Evolutionary conservation across 2,797 vertebrate species (phyloP).

Genomic region (Yasuhikotakia modesta): DNA sequence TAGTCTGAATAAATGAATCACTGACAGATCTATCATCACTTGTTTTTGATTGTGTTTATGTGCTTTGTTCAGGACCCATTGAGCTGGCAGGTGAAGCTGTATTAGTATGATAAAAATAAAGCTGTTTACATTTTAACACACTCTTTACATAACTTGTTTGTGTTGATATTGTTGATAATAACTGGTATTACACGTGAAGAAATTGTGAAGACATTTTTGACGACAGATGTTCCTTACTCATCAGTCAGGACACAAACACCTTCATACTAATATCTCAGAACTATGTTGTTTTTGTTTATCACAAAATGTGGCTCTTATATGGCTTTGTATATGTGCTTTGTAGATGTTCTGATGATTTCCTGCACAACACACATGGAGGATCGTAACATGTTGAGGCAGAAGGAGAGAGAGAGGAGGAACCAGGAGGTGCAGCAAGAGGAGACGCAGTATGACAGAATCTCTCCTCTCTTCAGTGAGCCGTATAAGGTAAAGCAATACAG

Average conservation of each 20-base stretch:
- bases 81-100: too few species aligned
- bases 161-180: too few species aligned
- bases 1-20: background rate
- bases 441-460: constrained; percentile 76
- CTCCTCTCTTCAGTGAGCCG: constrained; percentile 90
- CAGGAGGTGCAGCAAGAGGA: constrained; percentile 85
- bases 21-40: too few species aligned
- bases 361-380: constrained; percentile 87
- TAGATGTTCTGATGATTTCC: background rate
- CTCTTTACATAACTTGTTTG: too few species aligned
- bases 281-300: background rate
- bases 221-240: constrained; percentile 3
- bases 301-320: background rate
- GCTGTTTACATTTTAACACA: too few species aligned
- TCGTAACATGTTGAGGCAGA: constrained; percentile 88
- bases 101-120: too few species aligned
- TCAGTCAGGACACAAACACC: background rate
- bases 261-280: background rate
- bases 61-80: too few species aligned
- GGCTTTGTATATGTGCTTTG: too few species aligned
- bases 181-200: too few species aligned
- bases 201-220: too few species aligned
- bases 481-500: constrained; percentile 84
- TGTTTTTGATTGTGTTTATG: too few species aligned
- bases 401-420: constrained; percentile 87